Evolutionary conservation across 2,888 invertebrate species (phyloP).

Genomic region (Stenurella melanura): DNA sequence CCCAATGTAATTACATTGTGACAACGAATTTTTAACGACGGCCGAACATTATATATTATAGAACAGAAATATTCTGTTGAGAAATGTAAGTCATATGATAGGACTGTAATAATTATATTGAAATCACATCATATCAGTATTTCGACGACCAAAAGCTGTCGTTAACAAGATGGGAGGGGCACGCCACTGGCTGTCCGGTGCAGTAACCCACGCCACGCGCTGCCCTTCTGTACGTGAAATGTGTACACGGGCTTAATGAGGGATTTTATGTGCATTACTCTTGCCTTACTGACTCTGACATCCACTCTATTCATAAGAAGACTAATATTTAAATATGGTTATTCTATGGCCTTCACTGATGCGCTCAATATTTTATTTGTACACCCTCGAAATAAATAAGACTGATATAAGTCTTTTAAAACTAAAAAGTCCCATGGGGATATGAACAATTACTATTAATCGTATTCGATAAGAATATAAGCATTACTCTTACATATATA

Average conservation of each 20-base stretch:
- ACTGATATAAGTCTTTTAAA: background rate
- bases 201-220: conserved; percentile 68
- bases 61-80: too few species aligned
- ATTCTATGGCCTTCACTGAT: conserved; percentile 16
- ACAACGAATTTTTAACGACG: too few species aligned
- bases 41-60: too few species aligned
- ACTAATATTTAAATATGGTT: conserved; percentile 40
- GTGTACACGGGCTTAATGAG: conserved; percentile 72
- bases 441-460: too few species aligned
- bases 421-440: too few species aligned
- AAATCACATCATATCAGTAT: background rate
- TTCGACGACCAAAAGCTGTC: conserved; percentile 9
- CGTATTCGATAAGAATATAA: too few species aligned
- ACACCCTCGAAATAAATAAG: background rate
- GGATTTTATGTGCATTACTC: conserved; percentile 73
- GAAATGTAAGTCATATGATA: too few species aligned
- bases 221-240: conserved; percentile 69
- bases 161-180: conserved; percentile 61
- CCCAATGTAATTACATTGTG: too few species aligned
- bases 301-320: conserved; percentile 42
- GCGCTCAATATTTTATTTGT: background rate
- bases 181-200: conserved; percentile 67
- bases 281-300: conserved; percentile 71
- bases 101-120: too few species aligned
- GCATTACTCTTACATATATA: too few species aligned